Conservation (phyloP, 2,797 vertebrate genomes). For the Gallirallus australis region DNA sequence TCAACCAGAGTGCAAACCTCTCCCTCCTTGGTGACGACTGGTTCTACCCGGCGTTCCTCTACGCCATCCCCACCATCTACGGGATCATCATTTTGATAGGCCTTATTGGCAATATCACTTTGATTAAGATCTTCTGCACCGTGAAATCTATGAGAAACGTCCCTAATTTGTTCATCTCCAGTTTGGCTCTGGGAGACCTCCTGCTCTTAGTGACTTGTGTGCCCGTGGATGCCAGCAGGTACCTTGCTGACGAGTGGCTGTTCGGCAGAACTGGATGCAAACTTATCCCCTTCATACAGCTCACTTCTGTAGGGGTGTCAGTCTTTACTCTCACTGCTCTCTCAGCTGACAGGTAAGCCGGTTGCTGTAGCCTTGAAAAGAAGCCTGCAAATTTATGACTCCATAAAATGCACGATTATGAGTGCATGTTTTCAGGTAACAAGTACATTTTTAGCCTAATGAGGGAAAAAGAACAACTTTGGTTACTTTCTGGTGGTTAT, state of each 20-base stretch:
- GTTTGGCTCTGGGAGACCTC: slow-evolving; percentile 93
- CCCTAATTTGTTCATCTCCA: slow-evolving; percentile 96
- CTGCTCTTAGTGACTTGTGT: slow-evolving; percentile 93
- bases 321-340: slow-evolving; percentile 97
- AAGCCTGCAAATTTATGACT: background rate
- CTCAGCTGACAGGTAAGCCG: slow-evolving; percentile 94
- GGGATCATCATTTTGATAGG: slow-evolving; percentile 89
- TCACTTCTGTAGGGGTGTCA: slow-evolving; percentile 96
- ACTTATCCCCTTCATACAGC: slow-evolving; percentile 95
- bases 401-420: background rate
- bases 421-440: background rate
- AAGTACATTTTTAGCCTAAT: background rate
- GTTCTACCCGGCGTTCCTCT: slow-evolving; percentile 84
- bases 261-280: slow-evolving; percentile 95
- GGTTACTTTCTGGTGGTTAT: background rate
- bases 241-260: slow-evolving; percentile 91
- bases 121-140: slow-evolving; percentile 93
- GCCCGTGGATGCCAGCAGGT: slow-evolving; percentile 95
- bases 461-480: background rate
- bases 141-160: slow-evolving; percentile 91
- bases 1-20: slow-evolving; percentile 68
- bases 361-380: background rate
- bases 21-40: slow-evolving; percentile 68
- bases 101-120: slow-evolving; percentile 92
- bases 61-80: slow-evolving; percentile 88